Evolutionary conservation across 1,140 invertebrate genomes (phyloP).

Genomic region (Bombus confusus): DNA sequence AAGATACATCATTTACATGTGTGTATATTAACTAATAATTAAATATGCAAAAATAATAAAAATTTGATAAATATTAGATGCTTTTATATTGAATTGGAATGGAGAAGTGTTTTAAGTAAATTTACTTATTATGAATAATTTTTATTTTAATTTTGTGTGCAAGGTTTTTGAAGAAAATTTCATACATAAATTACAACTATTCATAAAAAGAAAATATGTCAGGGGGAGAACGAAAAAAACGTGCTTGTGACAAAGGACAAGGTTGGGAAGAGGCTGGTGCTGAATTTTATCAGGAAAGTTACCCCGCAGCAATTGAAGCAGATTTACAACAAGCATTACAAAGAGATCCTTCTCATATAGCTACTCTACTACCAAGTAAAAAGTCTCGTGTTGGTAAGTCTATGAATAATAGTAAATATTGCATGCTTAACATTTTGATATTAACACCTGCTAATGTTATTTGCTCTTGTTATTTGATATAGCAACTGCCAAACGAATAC

Average conservation of each 20-base stretch:
- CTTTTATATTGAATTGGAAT: not conserved
- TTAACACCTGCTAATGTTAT: not conserved
- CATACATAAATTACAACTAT: not conserved
- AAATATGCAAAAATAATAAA: not conserved
- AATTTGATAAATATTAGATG: not conserved
- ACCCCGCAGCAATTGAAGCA: conserved; percentile 87
- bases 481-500: conserved; percentile 83
- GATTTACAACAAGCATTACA: conserved; percentile 86
- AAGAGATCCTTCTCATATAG: conserved; percentile 88
- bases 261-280: conserved; percentile 93
- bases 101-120: not conserved
- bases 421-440: not conserved
- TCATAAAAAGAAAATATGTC: conserved; percentile 81
- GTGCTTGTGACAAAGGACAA: conserved; percentile 82
- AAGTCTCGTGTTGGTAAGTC: conserved; percentile 87
- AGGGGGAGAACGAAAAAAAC: conserved; percentile 84
- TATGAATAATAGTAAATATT: not conserved
- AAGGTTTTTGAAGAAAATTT: not conserved
- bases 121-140: not conserved
- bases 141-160: conserved; percentile 1
- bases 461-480: conserved; percentile 7
- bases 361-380: conserved; percentile 90
- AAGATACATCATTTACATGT: not conserved
- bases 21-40: not conserved
- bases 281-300: conserved; percentile 93